These are phyloP conservation scores for Myotis yumanensis DNA, from an alignment of 2,113 vertebrate genomes.

Conservation along the genomic window DNA sequence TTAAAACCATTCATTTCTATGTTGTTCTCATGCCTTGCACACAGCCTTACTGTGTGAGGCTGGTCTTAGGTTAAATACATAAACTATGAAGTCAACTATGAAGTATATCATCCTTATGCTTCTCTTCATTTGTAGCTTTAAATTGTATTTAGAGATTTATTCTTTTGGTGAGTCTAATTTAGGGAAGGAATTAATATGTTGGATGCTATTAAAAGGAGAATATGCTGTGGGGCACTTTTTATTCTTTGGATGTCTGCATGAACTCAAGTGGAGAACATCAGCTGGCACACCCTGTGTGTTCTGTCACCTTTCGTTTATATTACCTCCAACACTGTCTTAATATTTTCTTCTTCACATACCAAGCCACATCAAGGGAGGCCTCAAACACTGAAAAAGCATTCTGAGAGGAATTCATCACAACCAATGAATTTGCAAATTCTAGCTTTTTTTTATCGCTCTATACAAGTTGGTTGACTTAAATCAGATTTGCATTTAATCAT, in stretches of 20 bases:
- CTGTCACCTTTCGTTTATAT: constrained; percentile 58
- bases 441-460: background rate
- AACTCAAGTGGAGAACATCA: constrained; percentile 23
- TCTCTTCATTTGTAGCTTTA: background rate
- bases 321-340: background rate
- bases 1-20: background rate
- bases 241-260: background rate
- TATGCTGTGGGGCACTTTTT: background rate
- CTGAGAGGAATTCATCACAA: background rate
- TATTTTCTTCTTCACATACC: background rate
- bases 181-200: constrained; percentile 15
- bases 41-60: background rate
- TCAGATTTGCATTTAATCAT: background rate
- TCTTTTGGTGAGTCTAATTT: background rate
- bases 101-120: background rate
- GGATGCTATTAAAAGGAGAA: constrained; percentile 8
- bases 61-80: background rate
- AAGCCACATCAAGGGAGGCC: background rate
- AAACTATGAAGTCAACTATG: background rate
- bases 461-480: background rate
- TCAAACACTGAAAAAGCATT: background rate
- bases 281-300: background rate
- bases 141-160: background rate
- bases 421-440: background rate
- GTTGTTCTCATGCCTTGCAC: background rate